Evolutionary conservation across 2,113 vertebrate genomes (phyloP).

Genomic region (Spilogale gracilis): DNA sequence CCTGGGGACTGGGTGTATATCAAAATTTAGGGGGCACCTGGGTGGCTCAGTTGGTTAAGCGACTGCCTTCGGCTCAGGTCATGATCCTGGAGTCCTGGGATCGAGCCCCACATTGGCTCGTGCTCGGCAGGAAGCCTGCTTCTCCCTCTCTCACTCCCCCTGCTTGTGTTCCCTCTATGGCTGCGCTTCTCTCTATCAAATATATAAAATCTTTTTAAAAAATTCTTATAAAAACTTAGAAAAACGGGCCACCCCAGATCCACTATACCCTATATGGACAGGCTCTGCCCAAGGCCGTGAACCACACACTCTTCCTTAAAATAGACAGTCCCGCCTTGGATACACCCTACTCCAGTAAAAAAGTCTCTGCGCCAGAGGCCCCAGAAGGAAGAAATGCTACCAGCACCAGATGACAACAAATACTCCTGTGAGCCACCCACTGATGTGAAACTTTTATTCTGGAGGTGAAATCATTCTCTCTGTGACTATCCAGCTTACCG

Average conservation of each 20-base stretch:
- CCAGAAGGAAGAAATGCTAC: background rate
- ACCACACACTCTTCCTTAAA: background rate
- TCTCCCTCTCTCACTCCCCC: too few species aligned
- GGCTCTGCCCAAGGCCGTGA: background rate
- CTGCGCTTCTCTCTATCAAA: too few species aligned
- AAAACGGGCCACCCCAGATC: background rate
- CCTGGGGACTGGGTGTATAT: background rate
- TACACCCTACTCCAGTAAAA: background rate
- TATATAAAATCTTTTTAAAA: too few species aligned
- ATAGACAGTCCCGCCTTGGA: background rate
- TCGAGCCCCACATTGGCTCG: too few species aligned
- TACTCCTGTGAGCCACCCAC: background rate
- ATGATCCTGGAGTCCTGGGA: too few species aligned
- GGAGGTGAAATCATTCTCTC: background rate
- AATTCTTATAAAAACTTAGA: background rate
- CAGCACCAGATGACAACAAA: background rate
- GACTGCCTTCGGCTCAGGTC: too few species aligned
- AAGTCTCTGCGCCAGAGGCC: background rate
- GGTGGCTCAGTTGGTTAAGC: too few species aligned
- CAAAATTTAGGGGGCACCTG: background rate
- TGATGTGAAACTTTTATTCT: background rate
- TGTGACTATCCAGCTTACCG: background rate
- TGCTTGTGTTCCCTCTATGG: too few species aligned
- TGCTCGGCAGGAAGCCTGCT: too few species aligned
- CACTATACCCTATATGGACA: background rate